Conservation (phyloP, 2,113 vertebrate species). For the Caranx ignobilis region DNA sequence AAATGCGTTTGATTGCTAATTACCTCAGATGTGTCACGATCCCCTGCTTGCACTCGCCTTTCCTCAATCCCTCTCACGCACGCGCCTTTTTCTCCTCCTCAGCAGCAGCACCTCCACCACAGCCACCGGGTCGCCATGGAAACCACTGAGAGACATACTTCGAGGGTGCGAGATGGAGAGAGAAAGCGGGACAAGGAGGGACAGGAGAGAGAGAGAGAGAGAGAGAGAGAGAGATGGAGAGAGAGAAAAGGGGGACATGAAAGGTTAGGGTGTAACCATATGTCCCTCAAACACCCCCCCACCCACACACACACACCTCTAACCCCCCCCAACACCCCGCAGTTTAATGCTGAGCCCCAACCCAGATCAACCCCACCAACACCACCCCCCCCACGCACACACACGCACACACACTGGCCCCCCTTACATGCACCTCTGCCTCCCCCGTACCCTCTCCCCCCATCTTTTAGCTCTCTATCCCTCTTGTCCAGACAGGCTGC, state of each 20-base stretch:
- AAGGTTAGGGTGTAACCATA: constrained; percentile 85
- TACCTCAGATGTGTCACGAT: constrained; percentile 33
- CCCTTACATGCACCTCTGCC: constrained; percentile 80
- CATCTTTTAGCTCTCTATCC: constrained; percentile 78
- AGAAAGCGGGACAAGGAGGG: constrained; percentile 76
- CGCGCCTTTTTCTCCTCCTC: constrained; percentile 78
- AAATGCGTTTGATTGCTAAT: constrained; percentile 35
- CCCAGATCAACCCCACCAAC: constrained; percentile 55
- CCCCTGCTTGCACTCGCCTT: constrained; percentile 53
- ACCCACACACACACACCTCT: too few relatives aligned
- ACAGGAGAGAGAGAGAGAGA: constrained; percentile 47
- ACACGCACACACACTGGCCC: constrained; percentile 61
- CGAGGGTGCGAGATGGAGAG: constrained; percentile 82
- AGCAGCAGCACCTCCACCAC: constrained; percentile 71
- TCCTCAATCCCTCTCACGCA: constrained; percentile 71
- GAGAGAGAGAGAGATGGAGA: constrained; percentile 60
- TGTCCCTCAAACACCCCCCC: constrained; percentile 42
- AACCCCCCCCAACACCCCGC: constrained; percentile 66
- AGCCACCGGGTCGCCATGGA: constrained; percentile 82
- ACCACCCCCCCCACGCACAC: constrained; percentile 13
- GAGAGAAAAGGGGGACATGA: constrained; percentile 67
- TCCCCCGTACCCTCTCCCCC: constrained; percentile 65
- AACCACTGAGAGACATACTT: constrained; percentile 84
- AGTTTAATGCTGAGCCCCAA: constrained; percentile 79
- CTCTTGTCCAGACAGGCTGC: constrained; percentile 85